Evolutionary conservation across 2,113 vertebrate species (phyloP), one percentile per base, ranked within the genome.

Genomic region (Hirundichthys speculiger): DNA sequence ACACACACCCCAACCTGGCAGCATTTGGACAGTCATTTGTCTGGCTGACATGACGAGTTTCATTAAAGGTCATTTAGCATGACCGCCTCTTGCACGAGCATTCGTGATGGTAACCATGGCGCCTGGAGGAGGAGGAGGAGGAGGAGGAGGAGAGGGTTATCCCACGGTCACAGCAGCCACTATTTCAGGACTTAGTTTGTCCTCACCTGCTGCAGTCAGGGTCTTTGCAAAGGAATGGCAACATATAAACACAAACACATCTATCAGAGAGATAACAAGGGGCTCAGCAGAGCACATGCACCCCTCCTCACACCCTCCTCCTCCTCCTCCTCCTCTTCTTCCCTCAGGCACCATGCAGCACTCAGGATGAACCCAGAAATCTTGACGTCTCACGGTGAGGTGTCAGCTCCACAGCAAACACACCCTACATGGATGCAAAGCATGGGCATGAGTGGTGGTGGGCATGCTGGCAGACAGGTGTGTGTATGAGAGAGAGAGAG

Each of bases 331-430:
- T 62, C 64, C 67, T 43, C 59, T 42, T 46, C 62, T 70, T 34
- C 66, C 83, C 83, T 48, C 40, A 53, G 78, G 84, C 86, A 30
- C 77, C 84, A 82, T 89, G 90, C 87, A 89, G 88, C 84, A 89
- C 87, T 86, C 87, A 64, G 82, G 81, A 87, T 90, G 90, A 91
- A 90, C 90, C 88, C 90, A 76, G 51, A 84, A 83, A 72, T 82
- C 75, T 80, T 85, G 85, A 88, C 73, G 86, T 80, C 80, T 86
- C 80, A 68, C 19, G 39, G 53, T 75, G 80, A 83, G 79, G 74
- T 79, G 84, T 90, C 84, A 82, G 73, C 65, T 15, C 56, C 20
- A 42, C 52, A 20, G 63, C 67, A 71, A 79, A 71, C 77, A 51
- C 71, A 46, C 55, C 60, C 43, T 60, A 16, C 34, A 22, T 39